Evolutionary conservation across 2,888 invertebrate genomes (phyloP), one percentile per base, ranked within the genome.

Genomic region (Ceriagrion tenellum): DNA sequence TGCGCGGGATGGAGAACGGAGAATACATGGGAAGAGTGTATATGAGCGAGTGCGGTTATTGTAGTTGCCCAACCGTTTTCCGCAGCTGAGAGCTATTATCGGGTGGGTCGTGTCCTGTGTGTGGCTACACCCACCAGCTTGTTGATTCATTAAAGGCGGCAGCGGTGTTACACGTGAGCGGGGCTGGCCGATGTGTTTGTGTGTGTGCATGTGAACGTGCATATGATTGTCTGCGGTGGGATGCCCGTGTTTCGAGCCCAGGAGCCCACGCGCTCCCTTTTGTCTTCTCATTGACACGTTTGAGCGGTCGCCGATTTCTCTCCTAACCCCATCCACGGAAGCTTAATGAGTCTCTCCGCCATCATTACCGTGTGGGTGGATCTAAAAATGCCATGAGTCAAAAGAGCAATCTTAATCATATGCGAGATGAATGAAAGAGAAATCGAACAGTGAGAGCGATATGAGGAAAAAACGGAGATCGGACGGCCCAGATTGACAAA

Each of bases 41-140:
- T 93, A 93, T 63, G 93, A 74, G 35, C 13, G 93, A 69, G 56
- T 47, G 26, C 35, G 93, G 93, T 93, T 93, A 93, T 93, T 93
- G 93, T 93, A n/a, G 93, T 69, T 69, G 69, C 93, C 69, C 63
- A 47, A 69, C 93, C 69, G 93, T 74, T 69, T 93, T 63, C n/a
- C 63, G 47, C 69, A 69, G 93, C 93, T n/a, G 93, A 93, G 93
- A 93, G 93, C 69, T 69, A 93, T 93, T 93, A 93, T 93, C 93
- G 69, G 69, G 93, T 93, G 93, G 93, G 93, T n/a, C 63, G 93
- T 69, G n/a, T 74, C 93, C 69, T 35, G 16, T 35, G 35, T 26
- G 26, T 69, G 26, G 23, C 69, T 81, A 35, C 81, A 81, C 81
- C 81, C 81, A 81, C 81, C 18, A 30, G 81, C 81, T 81, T 81